Conservation (phyloP, 1,140 invertebrate genomes). For the Heliconius hermathena region DNA sequence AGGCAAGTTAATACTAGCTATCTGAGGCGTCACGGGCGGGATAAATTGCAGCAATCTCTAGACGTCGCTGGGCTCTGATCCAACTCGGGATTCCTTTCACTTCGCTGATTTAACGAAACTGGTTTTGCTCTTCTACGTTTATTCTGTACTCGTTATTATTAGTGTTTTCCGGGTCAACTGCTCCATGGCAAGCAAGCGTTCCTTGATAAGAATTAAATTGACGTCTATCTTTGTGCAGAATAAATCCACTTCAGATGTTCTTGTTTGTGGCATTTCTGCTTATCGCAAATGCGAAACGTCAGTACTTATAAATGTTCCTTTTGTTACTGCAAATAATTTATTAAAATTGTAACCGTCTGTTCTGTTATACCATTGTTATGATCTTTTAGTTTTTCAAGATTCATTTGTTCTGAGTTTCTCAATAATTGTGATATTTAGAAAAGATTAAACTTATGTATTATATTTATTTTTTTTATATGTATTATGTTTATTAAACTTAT, state of each 20-base stretch:
- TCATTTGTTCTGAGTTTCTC: background rate
- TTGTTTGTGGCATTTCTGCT: conserved; percentile 30
- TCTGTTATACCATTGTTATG: background rate
- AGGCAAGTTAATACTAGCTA: conserved; percentile 46
- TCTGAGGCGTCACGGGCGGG: conserved; percentile 47
- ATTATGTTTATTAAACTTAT: background rate
- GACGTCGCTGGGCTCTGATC: conserved; percentile 55
- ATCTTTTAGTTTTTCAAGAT: background rate
- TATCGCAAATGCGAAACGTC: conserved; percentile 20
- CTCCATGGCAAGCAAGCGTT: conserved; percentile 41
- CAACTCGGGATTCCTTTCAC: conserved; percentile 63
- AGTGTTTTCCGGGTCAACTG: conserved; percentile 52
- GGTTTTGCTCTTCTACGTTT: conserved; percentile 51
- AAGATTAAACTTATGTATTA: background rate
- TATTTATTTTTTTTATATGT: background rate
- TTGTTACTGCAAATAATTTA: conserved; percentile 9
- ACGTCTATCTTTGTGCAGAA: conserved; percentile 37
- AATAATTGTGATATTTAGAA: background rate
- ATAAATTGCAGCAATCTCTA: conserved; percentile 63
- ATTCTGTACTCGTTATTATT: conserved; percentile 56
- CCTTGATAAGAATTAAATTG: conserved; percentile 50
- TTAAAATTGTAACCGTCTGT: background rate
- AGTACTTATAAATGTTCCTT: conserved; percentile 11
- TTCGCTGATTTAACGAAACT: conserved; percentile 64
- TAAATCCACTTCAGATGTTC: conserved; percentile 32